phyloP scores from a whole-genome alignment of 1,140 invertebrate species.

The Oryctes rhinoceros region DNA sequence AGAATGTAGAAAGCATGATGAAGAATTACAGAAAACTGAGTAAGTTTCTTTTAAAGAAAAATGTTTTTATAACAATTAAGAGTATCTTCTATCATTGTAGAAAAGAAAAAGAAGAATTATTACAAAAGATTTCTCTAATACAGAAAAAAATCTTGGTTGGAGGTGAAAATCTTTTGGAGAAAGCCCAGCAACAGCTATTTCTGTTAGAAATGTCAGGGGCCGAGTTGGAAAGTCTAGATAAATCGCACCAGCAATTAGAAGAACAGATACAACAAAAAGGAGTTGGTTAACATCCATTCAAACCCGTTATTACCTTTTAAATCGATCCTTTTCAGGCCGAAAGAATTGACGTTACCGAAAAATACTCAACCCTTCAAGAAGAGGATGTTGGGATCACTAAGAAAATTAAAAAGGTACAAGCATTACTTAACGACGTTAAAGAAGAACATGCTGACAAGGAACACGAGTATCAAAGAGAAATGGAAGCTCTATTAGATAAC shows the following conservation, averaged over 20 bases:
- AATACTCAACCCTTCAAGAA: constrained; percentile 93
- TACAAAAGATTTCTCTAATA: constrained; percentile 87
- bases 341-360: constrained; percentile 94
- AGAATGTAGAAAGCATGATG: constrained; percentile 59
- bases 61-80: constrained; percentile 62
- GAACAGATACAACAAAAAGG: constrained; percentile 87
- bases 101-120: constrained; percentile 79
- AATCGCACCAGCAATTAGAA: constrained; percentile 84
- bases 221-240: constrained; percentile 86
- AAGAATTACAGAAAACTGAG: constrained; percentile 55
- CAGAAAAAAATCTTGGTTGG: constrained; percentile 97
- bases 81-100: constrained; percentile 61
- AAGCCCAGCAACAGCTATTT: constrained; percentile 91
- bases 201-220: constrained; percentile 89
- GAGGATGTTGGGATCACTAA: constrained; percentile 91
- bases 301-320: not conserved
- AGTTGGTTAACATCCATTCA: constrained; percentile 60
- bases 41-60: constrained; percentile 44
- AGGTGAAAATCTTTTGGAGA: constrained; percentile 97
- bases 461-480: constrained; percentile 94
- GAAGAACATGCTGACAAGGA: constrained; percentile 89
- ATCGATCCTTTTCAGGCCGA: constrained; percentile 72
- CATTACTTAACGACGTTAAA: constrained; percentile 82
- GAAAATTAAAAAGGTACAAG: constrained; percentile 90
- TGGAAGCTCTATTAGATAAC: constrained; percentile 94